These are phyloP conservation scores for Ericerus pela DNA, from an alignment of 1,140 invertebrate species.

Conservation along the genomic window DNA sequence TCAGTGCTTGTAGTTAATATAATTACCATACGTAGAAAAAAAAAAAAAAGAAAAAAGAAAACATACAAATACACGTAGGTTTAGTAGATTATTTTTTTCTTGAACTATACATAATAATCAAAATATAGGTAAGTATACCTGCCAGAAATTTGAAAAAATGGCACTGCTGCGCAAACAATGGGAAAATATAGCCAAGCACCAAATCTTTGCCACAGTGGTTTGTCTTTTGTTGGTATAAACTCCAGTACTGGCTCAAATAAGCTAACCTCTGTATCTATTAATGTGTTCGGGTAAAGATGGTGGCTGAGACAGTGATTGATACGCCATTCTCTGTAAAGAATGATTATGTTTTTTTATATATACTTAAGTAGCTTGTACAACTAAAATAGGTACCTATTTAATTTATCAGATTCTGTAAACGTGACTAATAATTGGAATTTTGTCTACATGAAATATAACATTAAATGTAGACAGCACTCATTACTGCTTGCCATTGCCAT, in stretches of 20 bases:
- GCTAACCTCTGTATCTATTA: conserved; percentile 58
- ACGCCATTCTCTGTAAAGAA: conserved; percentile 48
- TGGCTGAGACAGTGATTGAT: conserved; percentile 63
- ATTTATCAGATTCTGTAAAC: no score
- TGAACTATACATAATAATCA: no score
- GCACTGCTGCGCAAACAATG: conserved; percentile 33
- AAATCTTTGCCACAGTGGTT: conserved; percentile 32
- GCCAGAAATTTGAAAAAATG: conserved; percentile 31
- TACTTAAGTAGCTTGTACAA: neutral
- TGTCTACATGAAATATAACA: neutral
- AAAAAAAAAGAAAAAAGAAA: no score
- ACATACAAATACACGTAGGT: no score
- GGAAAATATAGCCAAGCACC: conserved; percentile 36
- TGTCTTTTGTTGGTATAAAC: conserved; percentile 42
- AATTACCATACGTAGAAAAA: no score
- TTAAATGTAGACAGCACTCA: no score
- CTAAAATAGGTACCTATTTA: no score
- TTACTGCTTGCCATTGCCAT: no score
- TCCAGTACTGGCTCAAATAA: conserved; percentile 50
- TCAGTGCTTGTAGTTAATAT: no score
- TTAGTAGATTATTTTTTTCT: no score
- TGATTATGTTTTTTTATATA: neutral
- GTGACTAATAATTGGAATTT: no score
- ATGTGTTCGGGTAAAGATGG: conserved; percentile 64
- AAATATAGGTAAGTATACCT: conserved; percentile 31